These are phyloP conservation scores for Diorhabda sublineata DNA, from an alignment of 1,140 invertebrate species.

Conservation along the genomic window DNA sequence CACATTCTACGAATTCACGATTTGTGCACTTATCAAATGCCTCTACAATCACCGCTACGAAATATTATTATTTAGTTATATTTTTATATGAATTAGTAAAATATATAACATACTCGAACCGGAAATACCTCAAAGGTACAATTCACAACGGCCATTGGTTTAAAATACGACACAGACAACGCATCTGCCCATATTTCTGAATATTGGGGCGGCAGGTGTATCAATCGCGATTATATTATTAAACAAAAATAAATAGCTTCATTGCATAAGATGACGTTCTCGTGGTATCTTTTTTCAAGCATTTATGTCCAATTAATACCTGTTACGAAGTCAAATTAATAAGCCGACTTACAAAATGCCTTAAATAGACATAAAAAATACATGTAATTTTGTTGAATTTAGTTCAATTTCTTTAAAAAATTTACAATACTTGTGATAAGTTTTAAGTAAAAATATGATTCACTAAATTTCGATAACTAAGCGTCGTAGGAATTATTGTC, in stretches of 20 bases:
- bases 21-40: too few relatives aligned
- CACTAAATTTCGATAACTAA: too few relatives aligned
- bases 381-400: too few relatives aligned
- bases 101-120: constrained; percentile 7
- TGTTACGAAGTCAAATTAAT: constrained; percentile 19
- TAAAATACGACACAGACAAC: constrained; percentile 21
- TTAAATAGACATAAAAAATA: too few relatives aligned
- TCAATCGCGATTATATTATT: constrained; percentile 30
- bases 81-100: background rate
- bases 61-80: too few relatives aligned
- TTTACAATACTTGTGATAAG: too few relatives aligned
- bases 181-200: constrained; percentile 34
- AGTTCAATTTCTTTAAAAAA: too few relatives aligned
- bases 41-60: too few relatives aligned
- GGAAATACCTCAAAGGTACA: constrained; percentile 21
- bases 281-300: constrained; percentile 4
- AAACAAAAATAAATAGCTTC: constrained; percentile 30
- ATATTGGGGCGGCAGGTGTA: constrained; percentile 33
- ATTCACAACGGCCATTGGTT: constrained; percentile 11
- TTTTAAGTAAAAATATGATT: too few relatives aligned
- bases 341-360: constrained; percentile 2
- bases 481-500: too few relatives aligned
- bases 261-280: constrained; percentile 14
- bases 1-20: too few relatives aligned
- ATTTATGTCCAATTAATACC: constrained; percentile 21